Evolutionary conservation across 2,797 vertebrate genomes (phyloP).

Genomic region (Arrhamphus sclerolepis): DNA sequence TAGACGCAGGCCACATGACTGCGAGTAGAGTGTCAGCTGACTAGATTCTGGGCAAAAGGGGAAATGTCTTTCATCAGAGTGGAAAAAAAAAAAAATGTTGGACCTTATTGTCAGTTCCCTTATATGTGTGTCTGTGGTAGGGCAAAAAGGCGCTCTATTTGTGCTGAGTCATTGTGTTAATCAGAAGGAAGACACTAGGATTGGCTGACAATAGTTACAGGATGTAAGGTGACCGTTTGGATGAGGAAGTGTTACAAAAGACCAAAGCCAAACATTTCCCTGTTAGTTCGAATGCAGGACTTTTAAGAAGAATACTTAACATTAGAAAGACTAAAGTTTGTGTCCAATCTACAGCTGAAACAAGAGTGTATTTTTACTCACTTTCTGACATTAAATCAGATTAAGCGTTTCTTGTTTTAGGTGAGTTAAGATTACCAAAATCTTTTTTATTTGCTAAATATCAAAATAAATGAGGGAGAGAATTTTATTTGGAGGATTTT

Average conservation of each 20-base stretch:
- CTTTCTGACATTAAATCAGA: no score
- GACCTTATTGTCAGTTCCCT: conserved; percentile 45
- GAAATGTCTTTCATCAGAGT: conserved; percentile 66
- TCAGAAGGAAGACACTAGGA: conserved; percentile 39
- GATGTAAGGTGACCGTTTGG: conserved; percentile 50
- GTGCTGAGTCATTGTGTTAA: conserved; percentile 72
- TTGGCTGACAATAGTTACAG: conserved; percentile 44
- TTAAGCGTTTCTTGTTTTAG: no score
- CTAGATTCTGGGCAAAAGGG: conserved; percentile 69
- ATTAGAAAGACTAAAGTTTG: conserved; percentile 1
- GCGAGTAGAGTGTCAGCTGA: conserved; percentile 66
- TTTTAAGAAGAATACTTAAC: conserved; percentile 8
- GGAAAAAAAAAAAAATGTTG: conserved; percentile 42
- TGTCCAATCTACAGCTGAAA: no score
- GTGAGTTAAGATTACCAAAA: no score
- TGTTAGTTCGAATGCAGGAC: conserved; percentile 1
- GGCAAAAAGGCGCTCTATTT: conserved; percentile 45
- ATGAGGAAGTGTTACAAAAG: conserved; percentile 52
- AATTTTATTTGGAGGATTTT: no score
- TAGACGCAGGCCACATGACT: conserved; percentile 60
- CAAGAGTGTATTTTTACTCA: no score
- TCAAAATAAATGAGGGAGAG: no score
- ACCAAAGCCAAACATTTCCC: conserved; percentile 28
- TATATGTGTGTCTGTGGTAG: conserved; percentile 8
- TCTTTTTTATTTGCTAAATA: no score